A percentile compares a stretch with the other conserved stretches of the same genome.
Conservation (phyloP, 2,113 vertebrate species). For the Tauraco erythrolophus region DNA sequence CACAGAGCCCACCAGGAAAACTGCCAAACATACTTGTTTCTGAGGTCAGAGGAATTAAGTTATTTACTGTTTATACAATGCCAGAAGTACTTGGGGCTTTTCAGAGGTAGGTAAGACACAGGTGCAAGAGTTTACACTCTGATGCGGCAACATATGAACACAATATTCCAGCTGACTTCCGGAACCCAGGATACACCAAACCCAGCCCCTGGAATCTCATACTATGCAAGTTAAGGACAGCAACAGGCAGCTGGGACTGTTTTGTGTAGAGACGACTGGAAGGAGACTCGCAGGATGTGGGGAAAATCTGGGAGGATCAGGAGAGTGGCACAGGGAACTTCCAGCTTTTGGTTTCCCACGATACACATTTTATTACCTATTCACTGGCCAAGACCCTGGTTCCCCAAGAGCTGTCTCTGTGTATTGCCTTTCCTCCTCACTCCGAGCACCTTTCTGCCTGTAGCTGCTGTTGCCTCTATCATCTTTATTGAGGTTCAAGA, state of each 20-base stretch:
- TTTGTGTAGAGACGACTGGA: background rate
- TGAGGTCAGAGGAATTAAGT: background rate
- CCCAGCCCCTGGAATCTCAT: background rate
- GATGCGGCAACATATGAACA: fast-evolving
- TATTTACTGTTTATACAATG: background rate
- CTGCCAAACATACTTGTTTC: background rate
- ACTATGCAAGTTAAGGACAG: background rate
- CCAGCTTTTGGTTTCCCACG: background rate
- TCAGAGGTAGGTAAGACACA: background rate
- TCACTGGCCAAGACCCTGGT: background rate
- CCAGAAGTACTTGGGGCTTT: background rate
- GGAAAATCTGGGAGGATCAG: background rate
- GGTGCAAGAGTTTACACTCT: background rate
- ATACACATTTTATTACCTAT: background rate
- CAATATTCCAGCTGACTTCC: background rate
- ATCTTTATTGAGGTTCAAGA: background rate
- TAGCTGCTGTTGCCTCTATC: background rate
- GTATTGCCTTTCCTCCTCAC: background rate
- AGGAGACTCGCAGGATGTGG: background rate
- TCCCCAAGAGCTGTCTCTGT: background rate
- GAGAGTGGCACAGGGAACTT: background rate
- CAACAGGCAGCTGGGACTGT: background rate
- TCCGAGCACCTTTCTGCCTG: background rate
- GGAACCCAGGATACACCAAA: background rate
- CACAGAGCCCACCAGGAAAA: background rate